Evolutionary conservation across 2,888 invertebrate genomes (phyloP), one percentile per base, ranked within the genome.

Genomic region (Encarsia formosa): DNA sequence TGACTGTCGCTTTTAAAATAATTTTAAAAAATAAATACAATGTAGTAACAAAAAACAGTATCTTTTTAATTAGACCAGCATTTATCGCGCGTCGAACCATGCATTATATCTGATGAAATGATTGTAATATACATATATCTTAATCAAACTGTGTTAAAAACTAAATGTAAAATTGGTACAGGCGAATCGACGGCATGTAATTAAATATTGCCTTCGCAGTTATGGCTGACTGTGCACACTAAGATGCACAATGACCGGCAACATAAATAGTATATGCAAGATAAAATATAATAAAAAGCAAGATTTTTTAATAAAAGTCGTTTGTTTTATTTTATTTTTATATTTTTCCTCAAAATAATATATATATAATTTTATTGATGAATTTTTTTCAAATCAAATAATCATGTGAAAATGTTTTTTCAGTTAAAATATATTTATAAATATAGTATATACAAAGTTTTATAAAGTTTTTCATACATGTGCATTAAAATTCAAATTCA

Each of bases 281-380:
- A 56, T 23, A 52, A 49, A 56, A 22, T 47, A 44, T 32, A 41
- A 49, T 49, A 53, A 56, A 49, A 55, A 44, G 23, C 43, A 54
- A 52, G 24, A 48, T 56, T 56, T 56, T 56, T 50, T 56, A 56
- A 53, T 56, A 53, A 53, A 56, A 50, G 18, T 24, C 5, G 29
- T n/a, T 48, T 50, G 42, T 18, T 51, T 46, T 49, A 47, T 6
- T 44, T 26, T 49, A 40, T 48, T 48, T 49, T 50, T 31, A 19
- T 40, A 47, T 39, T n/a, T n/a, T n/a, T n/a, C n/a, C n/a, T 45
- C 13, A 35, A 44, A 37, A 23, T 44, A 22, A 35, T 31, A 49
- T 49, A 37, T 41, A 42, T 23, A 42, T 52, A 15, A 26, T 26
- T 26, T 26, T 26, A n/a, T n/a, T 19, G 23, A 37, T 37, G 5